These are phyloP conservation scores for Minunthozetes semirufus DNA, from an alignment of 2,888 invertebrate species.

Conservation along the genomic window DNA sequence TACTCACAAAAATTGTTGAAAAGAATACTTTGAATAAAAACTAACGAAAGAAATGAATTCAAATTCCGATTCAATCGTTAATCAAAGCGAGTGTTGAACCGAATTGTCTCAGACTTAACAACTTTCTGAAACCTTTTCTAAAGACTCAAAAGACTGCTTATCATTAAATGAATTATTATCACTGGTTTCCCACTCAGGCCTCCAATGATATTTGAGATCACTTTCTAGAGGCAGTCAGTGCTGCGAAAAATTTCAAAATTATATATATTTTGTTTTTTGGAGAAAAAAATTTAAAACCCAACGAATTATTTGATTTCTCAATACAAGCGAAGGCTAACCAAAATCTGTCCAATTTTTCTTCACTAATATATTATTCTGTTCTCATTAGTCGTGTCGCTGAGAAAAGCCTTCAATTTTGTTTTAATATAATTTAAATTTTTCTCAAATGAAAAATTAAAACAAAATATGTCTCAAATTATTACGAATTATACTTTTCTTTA, in stretches of 20 bases:
- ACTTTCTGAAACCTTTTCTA: not conserved
- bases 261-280: not conserved
- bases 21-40: not conserved
- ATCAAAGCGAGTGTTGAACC: not conserved
- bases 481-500: too few relatives aligned
- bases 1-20: not conserved
- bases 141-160: not conserved
- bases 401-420: not conserved
- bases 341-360: not conserved
- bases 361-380: too few relatives aligned
- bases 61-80: too few relatives aligned
- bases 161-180: not conserved
- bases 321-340: not conserved
- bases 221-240: not conserved
- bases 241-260: constrained; percentile 1
- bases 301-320: not conserved
- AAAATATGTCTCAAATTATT: too few relatives aligned
- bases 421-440: too few relatives aligned
- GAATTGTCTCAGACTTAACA: not conserved
- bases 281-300: not conserved
- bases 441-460: too few relatives aligned
- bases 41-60: not conserved
- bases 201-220: not conserved
- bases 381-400: not conserved
- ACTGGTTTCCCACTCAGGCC: not conserved